These are phyloP conservation scores for Recurvirostra avosetta DNA, from an alignment of 2,113 vertebrate species.

Conservation along the genomic window DNA sequence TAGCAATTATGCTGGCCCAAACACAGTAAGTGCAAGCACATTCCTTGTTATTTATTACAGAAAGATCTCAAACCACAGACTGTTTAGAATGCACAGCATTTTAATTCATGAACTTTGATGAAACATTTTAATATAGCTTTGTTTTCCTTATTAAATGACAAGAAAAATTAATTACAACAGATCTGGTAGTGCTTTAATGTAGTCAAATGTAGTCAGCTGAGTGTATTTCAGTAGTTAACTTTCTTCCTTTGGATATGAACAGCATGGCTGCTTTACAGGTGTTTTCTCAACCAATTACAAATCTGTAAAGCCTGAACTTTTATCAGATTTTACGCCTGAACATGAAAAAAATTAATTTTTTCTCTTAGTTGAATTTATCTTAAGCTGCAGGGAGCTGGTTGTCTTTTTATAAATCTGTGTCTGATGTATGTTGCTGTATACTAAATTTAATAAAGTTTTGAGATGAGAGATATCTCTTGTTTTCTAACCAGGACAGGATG, in stretches of 20 bases:
- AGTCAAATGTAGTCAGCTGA: too few species aligned
- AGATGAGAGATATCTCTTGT: not conserved
- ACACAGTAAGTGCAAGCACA: conserved; percentile 51
- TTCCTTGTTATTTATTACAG: conserved; percentile 55
- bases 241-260: not conserved
- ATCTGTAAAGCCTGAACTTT: not conserved
- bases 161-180: conserved; percentile 38
- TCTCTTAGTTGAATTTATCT: not conserved
- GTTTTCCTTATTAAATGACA: conserved; percentile 45
- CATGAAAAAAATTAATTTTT: not conserved
- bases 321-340: conserved; percentile 13
- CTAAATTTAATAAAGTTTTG: not conserved
- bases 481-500: not conserved
- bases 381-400: not conserved
- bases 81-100: conserved; percentile 39
- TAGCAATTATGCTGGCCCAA: conserved; percentile 57
- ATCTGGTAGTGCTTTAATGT: conserved; percentile 18
- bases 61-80: conserved; percentile 32
- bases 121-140: conserved; percentile 56
- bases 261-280: not conserved
- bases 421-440: not conserved
- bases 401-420: not conserved
- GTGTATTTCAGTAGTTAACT: not conserved
- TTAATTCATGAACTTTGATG: conserved; percentile 51
- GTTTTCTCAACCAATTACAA: conserved; percentile 6